Percentiles rank a stretch among this genome's conserved stretches.
Conservation (phyloP, 2,888 invertebrate genomes). For the Anarsia innoxiella region DNA sequence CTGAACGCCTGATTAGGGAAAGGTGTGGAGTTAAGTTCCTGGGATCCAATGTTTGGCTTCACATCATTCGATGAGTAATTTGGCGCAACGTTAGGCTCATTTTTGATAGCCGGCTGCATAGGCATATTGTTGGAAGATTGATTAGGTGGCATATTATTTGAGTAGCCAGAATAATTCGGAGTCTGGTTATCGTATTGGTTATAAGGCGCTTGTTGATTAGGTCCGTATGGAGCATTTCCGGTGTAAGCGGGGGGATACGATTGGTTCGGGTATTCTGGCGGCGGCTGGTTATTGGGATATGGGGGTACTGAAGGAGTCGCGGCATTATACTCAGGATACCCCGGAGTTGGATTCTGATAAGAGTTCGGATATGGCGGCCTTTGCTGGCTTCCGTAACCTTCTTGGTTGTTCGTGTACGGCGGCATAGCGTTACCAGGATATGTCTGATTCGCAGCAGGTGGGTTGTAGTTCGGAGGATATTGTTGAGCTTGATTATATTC, state of each 20-base stretch:
- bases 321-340: constrained; percentile 47
- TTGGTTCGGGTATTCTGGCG: constrained; percentile 44
- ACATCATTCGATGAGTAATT: constrained; percentile 34
- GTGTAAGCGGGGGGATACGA: constrained; percentile 33
- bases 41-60: constrained; percentile 39
- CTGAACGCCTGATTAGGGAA: constrained; percentile 41
- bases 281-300: constrained; percentile 36
- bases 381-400: constrained; percentile 44
- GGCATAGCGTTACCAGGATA: constrained; percentile 46
- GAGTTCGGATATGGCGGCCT: constrained; percentile 41
- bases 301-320: constrained; percentile 25
- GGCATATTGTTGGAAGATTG: constrained; percentile 25
- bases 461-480: constrained; percentile 49
- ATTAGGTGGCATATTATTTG: constrained; percentile 40
- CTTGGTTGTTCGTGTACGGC: constrained; percentile 48
- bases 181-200: constrained; percentile 50
- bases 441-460: constrained; percentile 37
- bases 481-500: constrained; percentile 46
- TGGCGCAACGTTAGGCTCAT: constrained; percentile 27
- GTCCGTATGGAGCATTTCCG: constrained; percentile 28
- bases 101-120: constrained; percentile 23
- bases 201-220: constrained; percentile 33
- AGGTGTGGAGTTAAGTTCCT: constrained; percentile 28
- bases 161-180: constrained; percentile 44
- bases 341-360: constrained; percentile 32